phyloP scores from a whole-genome alignment of 2,113 vertebrate species.

The Anolis carolinensis region DNA sequence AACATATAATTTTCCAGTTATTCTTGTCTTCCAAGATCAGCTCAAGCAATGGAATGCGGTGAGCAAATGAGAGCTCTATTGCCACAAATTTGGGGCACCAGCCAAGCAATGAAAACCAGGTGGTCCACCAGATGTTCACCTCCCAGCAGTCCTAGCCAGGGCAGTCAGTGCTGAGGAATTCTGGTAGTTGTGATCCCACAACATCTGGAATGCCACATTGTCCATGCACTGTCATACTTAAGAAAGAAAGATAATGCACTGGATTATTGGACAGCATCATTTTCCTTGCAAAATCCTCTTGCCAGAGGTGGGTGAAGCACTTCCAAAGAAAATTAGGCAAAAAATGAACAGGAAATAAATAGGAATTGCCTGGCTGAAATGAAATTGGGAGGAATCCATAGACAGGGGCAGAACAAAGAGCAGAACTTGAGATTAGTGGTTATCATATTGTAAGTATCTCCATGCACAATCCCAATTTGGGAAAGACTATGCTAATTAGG shows the following conservation, averaged over 20 bases:
- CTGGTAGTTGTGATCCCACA: not conserved
- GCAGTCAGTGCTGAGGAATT: not conserved
- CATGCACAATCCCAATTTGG: too few relatives aligned
- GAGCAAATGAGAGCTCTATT: too few relatives aligned
- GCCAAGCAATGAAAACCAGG: not conserved
- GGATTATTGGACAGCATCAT: too few relatives aligned
- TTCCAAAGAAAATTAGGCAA: not conserved
- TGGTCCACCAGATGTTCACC: not conserved
- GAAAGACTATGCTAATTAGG: too few relatives aligned
- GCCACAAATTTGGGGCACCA: too few relatives aligned
- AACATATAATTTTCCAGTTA: conserved; percentile 1
- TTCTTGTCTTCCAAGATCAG: not conserved
- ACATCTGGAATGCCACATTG: not conserved
- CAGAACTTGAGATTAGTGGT: not conserved
- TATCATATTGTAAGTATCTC: too few relatives aligned
- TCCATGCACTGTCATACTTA: not conserved
- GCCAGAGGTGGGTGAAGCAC: not conserved
- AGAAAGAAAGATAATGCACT: not conserved
- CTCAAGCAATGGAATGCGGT: not conserved
- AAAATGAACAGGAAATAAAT: too few relatives aligned
- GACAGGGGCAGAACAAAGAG: not conserved
- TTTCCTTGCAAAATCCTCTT: not conserved
- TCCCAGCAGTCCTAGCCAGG: not conserved
- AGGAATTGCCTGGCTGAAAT: not conserved
- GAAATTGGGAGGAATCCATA: not conserved